Conservation (phyloP, 2,797 vertebrate genomes). For the Ficedula albicollis region DNA sequence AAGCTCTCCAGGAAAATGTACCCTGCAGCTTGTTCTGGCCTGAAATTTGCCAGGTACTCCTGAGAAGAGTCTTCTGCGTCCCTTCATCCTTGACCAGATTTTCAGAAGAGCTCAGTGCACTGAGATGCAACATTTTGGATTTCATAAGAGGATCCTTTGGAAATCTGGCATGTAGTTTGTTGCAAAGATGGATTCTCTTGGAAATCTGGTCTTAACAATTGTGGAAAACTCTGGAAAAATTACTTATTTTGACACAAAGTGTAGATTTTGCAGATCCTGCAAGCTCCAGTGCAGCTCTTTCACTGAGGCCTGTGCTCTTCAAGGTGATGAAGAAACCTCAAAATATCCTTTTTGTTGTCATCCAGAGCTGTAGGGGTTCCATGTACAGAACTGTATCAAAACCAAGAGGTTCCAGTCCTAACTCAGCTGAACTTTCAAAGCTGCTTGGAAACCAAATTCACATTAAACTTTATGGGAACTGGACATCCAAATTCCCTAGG, state of each 20-base stretch:
- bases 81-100: background rate
- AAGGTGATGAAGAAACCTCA: background rate
- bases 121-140: background rate
- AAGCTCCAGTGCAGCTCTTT: background rate
- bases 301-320: background rate
- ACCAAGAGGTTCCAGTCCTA: constrained; percentile 5
- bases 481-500: constrained; percentile 55
- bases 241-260: background rate
- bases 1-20: background rate
- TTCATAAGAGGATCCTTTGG: background rate
- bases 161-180: background rate
- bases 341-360: background rate
- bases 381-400: background rate
- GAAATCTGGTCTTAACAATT: background rate
- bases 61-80: background rate
- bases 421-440: constrained; percentile 38
- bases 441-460: constrained; percentile 50
- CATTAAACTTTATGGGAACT: constrained; percentile 64
- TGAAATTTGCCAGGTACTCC: background rate
- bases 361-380: background rate
- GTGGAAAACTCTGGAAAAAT: background rate
- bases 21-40: background rate
- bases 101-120: background rate
- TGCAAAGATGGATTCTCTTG: background rate
- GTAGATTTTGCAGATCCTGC: background rate